A percentile compares a stretch with the other conserved stretches of the same genome.
These are phyloP conservation scores for Yoshiicerus persimilis DNA, from an alignment of 1,140 invertebrate species.

Conservation along the genomic window DNA sequence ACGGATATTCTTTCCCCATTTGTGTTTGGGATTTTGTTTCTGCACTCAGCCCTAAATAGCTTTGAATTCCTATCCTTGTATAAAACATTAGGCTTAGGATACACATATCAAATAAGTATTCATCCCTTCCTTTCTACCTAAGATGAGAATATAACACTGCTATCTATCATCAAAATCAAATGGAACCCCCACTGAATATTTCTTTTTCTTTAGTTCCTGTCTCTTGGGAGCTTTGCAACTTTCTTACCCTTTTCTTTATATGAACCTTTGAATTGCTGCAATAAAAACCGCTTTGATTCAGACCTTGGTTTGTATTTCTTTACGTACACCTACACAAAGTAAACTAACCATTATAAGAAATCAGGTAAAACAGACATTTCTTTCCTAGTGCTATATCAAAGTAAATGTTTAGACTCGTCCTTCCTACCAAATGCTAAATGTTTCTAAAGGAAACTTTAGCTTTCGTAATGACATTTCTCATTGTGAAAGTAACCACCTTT, in stretches of 20 bases:
- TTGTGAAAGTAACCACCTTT: neutral
- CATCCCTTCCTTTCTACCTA: neutral
- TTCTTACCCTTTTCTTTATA: neutral
- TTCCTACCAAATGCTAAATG: neutral
- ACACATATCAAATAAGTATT: neutral
- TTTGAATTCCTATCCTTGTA: neutral
- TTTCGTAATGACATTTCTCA: neutral
- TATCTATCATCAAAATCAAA: conserved; percentile 14
- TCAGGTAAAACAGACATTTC: neutral
- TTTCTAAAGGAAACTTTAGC: neutral
- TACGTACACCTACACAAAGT: neutral
- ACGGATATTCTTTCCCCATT: neutral
- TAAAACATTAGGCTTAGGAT: neutral
- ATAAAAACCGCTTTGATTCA: neutral
- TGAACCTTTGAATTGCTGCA: neutral
- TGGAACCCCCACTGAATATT: neutral
- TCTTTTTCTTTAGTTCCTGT: neutral
- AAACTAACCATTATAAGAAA: neutral
- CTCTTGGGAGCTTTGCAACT: neutral
- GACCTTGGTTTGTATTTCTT: neutral
- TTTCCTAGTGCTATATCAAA: no score
- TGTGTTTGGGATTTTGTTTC: neutral
- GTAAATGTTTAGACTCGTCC: neutral
- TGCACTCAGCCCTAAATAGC: neutral
- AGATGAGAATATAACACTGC: neutral